Evolutionary conservation across 2,888 invertebrate genomes (phyloP).

Genomic region (Drosophila hawaiiensis): DNA sequence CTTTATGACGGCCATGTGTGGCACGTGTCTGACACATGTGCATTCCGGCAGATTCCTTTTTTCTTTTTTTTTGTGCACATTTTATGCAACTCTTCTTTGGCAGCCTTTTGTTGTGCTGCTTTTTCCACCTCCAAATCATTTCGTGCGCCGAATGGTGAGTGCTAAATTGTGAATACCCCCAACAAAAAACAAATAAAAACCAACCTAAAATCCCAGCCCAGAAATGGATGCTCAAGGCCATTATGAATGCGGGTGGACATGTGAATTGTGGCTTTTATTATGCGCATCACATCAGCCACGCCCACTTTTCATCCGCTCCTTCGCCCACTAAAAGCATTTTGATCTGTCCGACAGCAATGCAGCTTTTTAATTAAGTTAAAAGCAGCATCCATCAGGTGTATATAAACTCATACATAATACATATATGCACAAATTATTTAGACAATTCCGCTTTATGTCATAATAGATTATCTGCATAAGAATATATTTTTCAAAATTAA

Average conservation of each 20-base stretch:
- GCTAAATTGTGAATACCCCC: constrained; percentile 17
- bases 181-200: background rate
- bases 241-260: constrained; percentile 44
- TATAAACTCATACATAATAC: background rate
- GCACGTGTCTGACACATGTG: constrained; percentile 35
- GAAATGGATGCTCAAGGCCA: constrained; percentile 37
- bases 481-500: background rate
- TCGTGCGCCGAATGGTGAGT: constrained; percentile 30
- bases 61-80: constrained; percentile 31
- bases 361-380: constrained; percentile 17
- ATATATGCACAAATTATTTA: background rate
- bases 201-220: constrained; percentile 14
- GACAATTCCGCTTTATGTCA: background rate
- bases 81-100: constrained; percentile 47
- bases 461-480: background rate
- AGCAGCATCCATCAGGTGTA: background rate
- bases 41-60: constrained; percentile 38
- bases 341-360: constrained; percentile 13
- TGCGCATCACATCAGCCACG: constrained; percentile 30
- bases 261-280: constrained; percentile 53
- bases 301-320: background rate
- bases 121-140: constrained; percentile 41
- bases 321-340: background rate
- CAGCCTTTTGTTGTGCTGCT: constrained; percentile 35
- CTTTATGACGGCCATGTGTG: constrained; percentile 35